Conservation (phyloP, 2,888 invertebrate species). For the Troilus luridus region DNA sequence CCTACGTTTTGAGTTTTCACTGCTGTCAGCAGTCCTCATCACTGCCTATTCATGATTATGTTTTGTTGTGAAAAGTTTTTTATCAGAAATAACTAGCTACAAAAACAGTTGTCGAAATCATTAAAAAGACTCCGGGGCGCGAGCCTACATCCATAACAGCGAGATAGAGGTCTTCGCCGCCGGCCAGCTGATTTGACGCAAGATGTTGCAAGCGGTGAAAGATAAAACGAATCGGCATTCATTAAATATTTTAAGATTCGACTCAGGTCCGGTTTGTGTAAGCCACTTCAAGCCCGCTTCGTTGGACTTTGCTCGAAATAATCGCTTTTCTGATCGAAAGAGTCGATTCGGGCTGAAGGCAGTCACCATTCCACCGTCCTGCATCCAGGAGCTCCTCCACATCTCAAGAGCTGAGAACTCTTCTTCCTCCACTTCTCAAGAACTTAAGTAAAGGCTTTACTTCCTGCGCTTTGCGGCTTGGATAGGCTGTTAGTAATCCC, state of each 20-base stretch:
- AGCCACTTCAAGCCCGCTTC: not conserved
- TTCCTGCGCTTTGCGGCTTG: too few species aligned
- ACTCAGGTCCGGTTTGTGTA: constrained; percentile 33
- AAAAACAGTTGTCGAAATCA: too few species aligned
- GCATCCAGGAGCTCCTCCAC: not conserved
- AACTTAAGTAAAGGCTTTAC: too few species aligned
- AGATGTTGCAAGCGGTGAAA: not conserved
- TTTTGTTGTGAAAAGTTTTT: too few species aligned
- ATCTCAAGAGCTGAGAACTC: not conserved
- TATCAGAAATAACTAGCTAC: too few species aligned
- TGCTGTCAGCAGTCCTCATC: too few species aligned
- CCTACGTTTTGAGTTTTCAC: too few species aligned
- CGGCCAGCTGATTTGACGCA: not conserved
- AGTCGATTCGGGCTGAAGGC: not conserved
- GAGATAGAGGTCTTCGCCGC: not conserved
- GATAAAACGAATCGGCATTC: constrained; percentile 37
- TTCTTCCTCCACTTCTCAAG: not conserved
- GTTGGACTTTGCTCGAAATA: constrained; percentile 37
- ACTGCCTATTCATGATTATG: too few species aligned
- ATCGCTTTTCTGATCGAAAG: not conserved
- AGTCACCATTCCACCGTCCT: not conserved
- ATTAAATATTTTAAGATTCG: constrained; percentile 46
- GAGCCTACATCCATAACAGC: too few species aligned
- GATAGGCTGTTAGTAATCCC: too few species aligned
- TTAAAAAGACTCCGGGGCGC: too few species aligned